phyloP scores from a whole-genome alignment of 37 sponge, comb jelly and placozoan genomes.

The Halisarca cf. caerulea region DNA sequence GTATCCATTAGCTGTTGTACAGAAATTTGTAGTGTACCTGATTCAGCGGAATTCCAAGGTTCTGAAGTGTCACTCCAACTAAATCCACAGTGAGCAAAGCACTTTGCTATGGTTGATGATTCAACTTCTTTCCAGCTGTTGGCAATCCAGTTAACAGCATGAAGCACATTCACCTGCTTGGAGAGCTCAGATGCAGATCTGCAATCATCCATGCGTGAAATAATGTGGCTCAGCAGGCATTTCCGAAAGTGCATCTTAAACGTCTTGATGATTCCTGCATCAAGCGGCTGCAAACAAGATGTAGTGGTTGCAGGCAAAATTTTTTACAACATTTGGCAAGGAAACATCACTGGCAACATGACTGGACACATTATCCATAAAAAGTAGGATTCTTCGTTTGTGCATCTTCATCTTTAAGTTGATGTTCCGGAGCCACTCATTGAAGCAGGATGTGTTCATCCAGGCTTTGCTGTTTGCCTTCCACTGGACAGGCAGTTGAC shows the following conservation, averaged over 20 bases:
- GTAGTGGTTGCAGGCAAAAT: constrained; percentile 14
- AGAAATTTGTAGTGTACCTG: not conserved
- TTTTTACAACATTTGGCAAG: not conserved
- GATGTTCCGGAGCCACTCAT: constrained; percentile 14
- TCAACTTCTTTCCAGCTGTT: not conserved
- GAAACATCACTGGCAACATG: not conserved
- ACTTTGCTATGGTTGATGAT: not conserved
- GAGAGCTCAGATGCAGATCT: not conserved
- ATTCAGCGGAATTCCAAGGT: not conserved
- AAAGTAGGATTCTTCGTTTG: constrained; percentile 3
- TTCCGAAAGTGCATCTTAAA: constrained; percentile 4
- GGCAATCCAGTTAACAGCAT: constrained; percentile 7
- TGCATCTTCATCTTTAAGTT: not conserved
- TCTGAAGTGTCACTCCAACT: not conserved
- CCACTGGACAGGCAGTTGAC: constrained; percentile 4
- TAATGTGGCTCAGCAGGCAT: not conserved
- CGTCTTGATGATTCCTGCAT: not conserved
- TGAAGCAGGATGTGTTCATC: constrained; percentile 11
- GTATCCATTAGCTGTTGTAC: not conserved
- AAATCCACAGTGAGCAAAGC: not conserved
- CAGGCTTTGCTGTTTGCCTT: constrained; percentile 21
- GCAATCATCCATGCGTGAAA: not conserved
- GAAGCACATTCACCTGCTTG: constrained; percentile 1
- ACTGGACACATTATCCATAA: constrained; percentile 14
- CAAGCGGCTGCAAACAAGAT: not conserved